phyloP scores from a whole-genome alignment of 2,888 invertebrate species.

The Cryptophagus acutangulus region DNA sequence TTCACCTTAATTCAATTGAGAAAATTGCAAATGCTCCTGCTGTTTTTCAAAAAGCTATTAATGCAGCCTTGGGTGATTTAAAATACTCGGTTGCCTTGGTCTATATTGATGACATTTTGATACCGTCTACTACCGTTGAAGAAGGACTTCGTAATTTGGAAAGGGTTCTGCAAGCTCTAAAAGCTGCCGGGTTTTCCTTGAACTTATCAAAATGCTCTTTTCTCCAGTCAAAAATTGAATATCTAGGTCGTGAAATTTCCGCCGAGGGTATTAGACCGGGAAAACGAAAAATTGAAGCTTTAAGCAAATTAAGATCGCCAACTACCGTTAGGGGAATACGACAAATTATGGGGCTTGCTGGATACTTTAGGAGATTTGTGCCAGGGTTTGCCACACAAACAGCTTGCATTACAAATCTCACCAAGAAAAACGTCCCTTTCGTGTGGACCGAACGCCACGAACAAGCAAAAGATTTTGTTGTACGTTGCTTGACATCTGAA shows the following conservation, averaged over 20 bases:
- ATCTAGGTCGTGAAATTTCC: constrained; percentile 16
- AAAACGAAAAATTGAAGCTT: constrained; percentile 16
- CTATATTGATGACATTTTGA: constrained; percentile 18
- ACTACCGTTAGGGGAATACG: constrained; percentile 20
- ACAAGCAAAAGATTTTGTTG: constrained; percentile 1
- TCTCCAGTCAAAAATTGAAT: constrained; percentile 11
- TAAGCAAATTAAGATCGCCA: constrained; percentile 31
- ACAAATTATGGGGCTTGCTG: constrained; percentile 24
- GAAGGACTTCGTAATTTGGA: constrained; percentile 12
- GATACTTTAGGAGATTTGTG: constrained; percentile 28
- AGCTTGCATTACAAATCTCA: constrained; percentile 20
- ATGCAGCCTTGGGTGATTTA: constrained; percentile 6
- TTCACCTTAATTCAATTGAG: constrained; percentile 26
- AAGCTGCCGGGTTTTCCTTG: constrained; percentile 14
- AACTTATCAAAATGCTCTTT: constrained; percentile 18
- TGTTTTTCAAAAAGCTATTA: constrained; percentile 33
- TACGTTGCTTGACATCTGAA: constrained; percentile 4
- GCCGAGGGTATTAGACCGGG: constrained; percentile 12
- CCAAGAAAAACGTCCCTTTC: constrained; percentile 13
- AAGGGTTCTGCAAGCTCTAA: constrained; percentile 13
- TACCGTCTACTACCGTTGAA: constrained; percentile 12
- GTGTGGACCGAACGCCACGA: not conserved
- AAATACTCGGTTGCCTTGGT: constrained; percentile 7
- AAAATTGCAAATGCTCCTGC: constrained; percentile 38
- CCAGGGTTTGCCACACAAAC: constrained; percentile 22